Percentiles rank a stretch among this genome's conserved stretches.
phyloP scores from a whole-genome alignment of 37 sponge, comb jelly and placozoan genomes.

The Cliona cf. orientalis region DNA sequence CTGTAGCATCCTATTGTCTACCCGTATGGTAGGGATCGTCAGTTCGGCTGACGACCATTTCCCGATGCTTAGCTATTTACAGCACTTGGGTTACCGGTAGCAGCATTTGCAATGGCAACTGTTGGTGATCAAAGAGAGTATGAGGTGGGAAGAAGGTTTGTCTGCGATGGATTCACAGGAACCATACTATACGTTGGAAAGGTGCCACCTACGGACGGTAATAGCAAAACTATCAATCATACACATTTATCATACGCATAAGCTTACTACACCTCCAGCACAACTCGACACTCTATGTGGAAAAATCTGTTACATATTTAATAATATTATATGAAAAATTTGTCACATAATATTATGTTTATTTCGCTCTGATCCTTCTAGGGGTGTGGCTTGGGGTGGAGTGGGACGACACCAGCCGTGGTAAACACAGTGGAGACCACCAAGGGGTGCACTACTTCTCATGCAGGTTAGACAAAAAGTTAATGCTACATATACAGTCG shows the following conservation, averaged over 20 bases:
- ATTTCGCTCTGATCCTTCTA: slow-evolving; percentile 5
- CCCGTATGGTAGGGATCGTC: too few species aligned
- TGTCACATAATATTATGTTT: not conserved
- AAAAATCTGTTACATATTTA: too few species aligned
- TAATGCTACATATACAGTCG: too few species aligned
- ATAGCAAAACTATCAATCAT: not conserved
- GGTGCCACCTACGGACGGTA: slow-evolving; percentile 79
- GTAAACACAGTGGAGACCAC: slow-evolving; percentile 90
- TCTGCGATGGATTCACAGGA: slow-evolving; percentile 64
- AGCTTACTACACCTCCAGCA: not conserved
- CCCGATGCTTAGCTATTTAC: too few species aligned
- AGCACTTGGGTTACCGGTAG: too few species aligned
- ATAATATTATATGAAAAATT: too few species aligned
- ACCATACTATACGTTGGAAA: slow-evolving; percentile 76
- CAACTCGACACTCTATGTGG: too few species aligned
- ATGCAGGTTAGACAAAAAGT: slow-evolving; percentile 84
- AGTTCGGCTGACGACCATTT: too few species aligned
- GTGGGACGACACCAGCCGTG: slow-evolving; percentile 91
- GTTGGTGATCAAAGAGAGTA: too few species aligned
- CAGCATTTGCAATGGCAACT: too few species aligned
- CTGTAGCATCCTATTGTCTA: too few species aligned
- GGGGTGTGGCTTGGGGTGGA: slow-evolving; percentile 95
- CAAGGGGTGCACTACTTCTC: slow-evolving; percentile 86
- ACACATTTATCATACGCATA: not conserved
- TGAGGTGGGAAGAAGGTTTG: slow-evolving; percentile 44